Percentiles rank a stretch among this genome's conserved stretches.
Conservation (phyloP, 2,888 invertebrate genomes). For the Troglohyphantes excavatus region DNA sequence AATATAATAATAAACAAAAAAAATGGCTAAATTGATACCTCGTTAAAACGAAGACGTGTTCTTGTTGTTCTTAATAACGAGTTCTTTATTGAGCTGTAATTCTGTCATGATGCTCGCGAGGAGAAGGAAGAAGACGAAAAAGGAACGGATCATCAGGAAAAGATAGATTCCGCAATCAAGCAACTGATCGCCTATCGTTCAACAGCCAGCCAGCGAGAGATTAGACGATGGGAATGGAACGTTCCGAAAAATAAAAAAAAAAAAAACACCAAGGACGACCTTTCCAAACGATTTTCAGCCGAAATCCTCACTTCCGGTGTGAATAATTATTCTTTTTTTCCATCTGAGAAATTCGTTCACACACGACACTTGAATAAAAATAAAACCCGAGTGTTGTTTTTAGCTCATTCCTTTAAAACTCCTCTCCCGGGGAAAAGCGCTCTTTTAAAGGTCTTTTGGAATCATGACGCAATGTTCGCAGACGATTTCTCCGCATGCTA, state of each 20-base stretch:
- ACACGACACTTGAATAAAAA: background rate
- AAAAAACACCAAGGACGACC: constrained; percentile 27
- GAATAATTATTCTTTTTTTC: background rate
- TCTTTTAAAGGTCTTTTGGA: background rate
- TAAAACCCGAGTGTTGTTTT: background rate
- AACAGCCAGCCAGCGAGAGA: constrained; percentile 7
- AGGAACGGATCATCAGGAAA: background rate
- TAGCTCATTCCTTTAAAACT: background rate
- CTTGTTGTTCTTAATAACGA: constrained; percentile 72
- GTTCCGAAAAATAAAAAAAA: background rate
- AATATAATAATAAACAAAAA: background rate
- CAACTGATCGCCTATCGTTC: constrained; percentile 4
- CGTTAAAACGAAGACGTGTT: constrained; percentile 63
- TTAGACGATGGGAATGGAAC: background rate
- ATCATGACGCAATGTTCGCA: constrained; percentile 12
- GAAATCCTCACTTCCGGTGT: background rate
- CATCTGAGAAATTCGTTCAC: background rate
- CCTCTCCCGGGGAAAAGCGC: background rate
- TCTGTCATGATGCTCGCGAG: constrained; percentile 64
- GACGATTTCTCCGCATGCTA: constrained; percentile 7
- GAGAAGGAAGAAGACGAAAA: background rate
- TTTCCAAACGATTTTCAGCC: constrained; percentile 3
- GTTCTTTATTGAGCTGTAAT: constrained; percentile 65
- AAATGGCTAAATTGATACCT: background rate
- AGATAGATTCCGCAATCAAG: constrained; percentile 15